Evolutionary conservation across 2,797 vertebrate genomes (phyloP).

Genomic region (Sebastes vulpes): DNA sequence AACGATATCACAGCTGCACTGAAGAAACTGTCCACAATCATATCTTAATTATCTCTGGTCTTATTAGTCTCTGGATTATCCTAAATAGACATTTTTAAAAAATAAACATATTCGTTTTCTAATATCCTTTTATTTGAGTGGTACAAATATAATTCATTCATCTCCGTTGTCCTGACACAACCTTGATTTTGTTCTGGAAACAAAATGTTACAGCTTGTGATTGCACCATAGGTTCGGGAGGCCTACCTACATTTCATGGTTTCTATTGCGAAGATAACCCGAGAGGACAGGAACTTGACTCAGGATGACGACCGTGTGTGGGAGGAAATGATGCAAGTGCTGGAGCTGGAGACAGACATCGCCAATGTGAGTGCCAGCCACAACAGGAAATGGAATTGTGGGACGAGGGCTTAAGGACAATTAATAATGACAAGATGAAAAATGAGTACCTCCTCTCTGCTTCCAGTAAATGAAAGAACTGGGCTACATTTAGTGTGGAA

Average conservation of each 20-base stretch:
- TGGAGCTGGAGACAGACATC: constrained; percentile 94
- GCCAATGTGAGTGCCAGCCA: constrained; percentile 89
- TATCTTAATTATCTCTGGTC: neutral
- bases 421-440: constrained; percentile 48
- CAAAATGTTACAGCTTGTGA: neutral
- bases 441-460: constrained; percentile 24
- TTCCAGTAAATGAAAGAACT: constrained; percentile 24
- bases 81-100: neutral
- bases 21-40: neutral
- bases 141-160: neutral
- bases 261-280: constrained; percentile 90
- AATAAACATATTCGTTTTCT: neutral
- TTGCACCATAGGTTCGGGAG: constrained; percentile 88
- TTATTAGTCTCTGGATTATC: neutral
- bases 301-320: constrained; percentile 86
- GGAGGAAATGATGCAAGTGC: constrained; percentile 92
- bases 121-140: neutral
- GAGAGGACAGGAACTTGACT: constrained; percentile 90
- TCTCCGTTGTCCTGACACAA: neutral
- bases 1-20: too few relatives aligned
- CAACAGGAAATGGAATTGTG: constrained; percentile 40
- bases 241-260: constrained; percentile 96
- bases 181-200: constrained; percentile 18
- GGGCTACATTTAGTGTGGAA: constrained; percentile 10
- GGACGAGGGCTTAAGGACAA: constrained; percentile 15